Evolutionary conservation across 2,797 vertebrate genomes (phyloP).

Genomic region (Mus spretus): DNA sequence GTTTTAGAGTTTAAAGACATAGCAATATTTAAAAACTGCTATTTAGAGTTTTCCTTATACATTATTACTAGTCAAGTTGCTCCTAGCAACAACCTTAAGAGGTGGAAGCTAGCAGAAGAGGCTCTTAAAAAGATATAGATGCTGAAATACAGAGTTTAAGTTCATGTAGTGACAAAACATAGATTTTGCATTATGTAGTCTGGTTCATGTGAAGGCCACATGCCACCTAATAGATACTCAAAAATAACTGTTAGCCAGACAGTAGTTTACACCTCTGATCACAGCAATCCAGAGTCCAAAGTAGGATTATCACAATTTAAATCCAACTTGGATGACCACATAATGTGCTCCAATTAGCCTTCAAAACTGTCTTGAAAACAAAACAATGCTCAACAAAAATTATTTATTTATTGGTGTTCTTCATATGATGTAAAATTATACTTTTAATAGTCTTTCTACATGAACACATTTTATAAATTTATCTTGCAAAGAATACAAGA

Average conservation of each 20-base stretch:
- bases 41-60: not conserved
- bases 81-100: not conserved
- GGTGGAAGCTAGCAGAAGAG: not conserved
- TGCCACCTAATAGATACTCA: not conserved
- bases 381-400: too few species aligned
- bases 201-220: not conserved
- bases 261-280: not conserved
- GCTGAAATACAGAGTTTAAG: not conserved
- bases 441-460: not conserved
- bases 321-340: not conserved
- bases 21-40: conserved; percentile 40
- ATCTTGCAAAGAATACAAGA: not conserved
- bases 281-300: not conserved
- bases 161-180: not conserved
- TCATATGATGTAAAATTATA: too few species aligned
- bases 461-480: not conserved
- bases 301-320: not conserved
- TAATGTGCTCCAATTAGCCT: too few species aligned
- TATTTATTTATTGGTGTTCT: too few species aligned
- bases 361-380: too few species aligned
- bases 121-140: not conserved
- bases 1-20: conserved; percentile 1
- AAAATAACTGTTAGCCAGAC: not conserved
- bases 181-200: not conserved
- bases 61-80: not conserved